Evolutionary conservation across 2,888 invertebrate genomes (phyloP).

Genomic region (Leptinotarsa haldemani): DNA sequence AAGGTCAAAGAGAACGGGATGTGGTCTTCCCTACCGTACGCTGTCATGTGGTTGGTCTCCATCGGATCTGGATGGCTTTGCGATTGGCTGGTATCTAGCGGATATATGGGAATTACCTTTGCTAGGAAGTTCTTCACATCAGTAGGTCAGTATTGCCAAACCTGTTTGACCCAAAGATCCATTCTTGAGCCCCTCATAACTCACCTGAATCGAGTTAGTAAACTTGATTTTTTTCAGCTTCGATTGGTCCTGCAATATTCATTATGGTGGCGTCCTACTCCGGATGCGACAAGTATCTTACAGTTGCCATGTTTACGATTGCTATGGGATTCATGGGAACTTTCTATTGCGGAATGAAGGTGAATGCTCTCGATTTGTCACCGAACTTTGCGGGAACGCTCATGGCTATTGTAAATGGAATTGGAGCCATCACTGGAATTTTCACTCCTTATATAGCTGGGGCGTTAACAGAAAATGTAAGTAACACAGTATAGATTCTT

Average conservation of each 20-base stretch:
- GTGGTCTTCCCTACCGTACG: constrained; percentile 73
- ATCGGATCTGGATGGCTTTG: constrained; percentile 74
- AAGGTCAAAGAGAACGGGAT: constrained; percentile 73
- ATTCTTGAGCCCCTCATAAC: not conserved
- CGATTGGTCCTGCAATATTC: constrained; percentile 72
- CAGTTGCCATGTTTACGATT: constrained; percentile 70
- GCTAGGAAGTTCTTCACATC: constrained; percentile 77
- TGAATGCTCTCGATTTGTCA: constrained; percentile 74
- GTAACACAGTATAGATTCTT: constrained; percentile 50
- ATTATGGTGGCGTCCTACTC: constrained; percentile 74
- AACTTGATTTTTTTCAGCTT: constrained; percentile 65
- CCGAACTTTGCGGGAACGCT: constrained; percentile 75
- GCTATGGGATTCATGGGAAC: constrained; percentile 77
- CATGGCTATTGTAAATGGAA: constrained; percentile 74
- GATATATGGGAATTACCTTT: constrained; percentile 68
- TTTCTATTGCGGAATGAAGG: constrained; percentile 77
- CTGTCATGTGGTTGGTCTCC: constrained; percentile 74
- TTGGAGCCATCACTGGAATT: constrained; percentile 73
- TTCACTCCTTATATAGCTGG: constrained; percentile 73
- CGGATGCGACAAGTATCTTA: constrained; percentile 69
- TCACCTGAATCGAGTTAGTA: not conserved
- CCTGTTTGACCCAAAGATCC: not conserved
- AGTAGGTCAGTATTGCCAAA: constrained; percentile 67
- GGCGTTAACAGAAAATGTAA: constrained; percentile 72
- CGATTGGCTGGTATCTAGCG: constrained; percentile 73